Conservation (phyloP, 37 sponge, comb jelly and placozoan species). For the Corticium candelabrum region DNA sequence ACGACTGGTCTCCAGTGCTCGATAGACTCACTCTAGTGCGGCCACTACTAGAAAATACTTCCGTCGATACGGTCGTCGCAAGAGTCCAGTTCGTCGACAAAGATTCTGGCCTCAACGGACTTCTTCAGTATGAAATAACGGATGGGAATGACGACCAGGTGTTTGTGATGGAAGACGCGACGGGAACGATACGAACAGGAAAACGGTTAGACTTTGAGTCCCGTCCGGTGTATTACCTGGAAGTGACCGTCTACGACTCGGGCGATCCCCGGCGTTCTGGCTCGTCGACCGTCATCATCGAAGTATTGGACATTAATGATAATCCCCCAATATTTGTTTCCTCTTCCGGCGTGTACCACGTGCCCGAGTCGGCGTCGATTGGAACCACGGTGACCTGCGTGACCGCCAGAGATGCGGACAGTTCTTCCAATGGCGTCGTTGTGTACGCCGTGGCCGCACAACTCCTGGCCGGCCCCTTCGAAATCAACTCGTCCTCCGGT, state of each 20-base stretch:
- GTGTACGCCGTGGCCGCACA: too few species aligned
- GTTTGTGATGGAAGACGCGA: background rate
- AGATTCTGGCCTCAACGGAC: background rate
- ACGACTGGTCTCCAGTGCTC: background rate
- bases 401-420: too few species aligned
- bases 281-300: background rate
- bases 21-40: background rate
- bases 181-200: background rate
- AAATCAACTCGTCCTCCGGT: too few species aligned
- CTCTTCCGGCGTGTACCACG: too few species aligned
- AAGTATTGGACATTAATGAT: background rate
- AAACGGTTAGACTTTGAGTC: background rate
- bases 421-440: too few species aligned
- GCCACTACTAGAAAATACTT: background rate
- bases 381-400: too few species aligned
- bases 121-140: background rate
- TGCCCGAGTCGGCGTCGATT: too few species aligned
- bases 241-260: background rate
- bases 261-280: background rate
- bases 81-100: background rate
- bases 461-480: too few species aligned
- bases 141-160: background rate
- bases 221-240: background rate
- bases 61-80: background rate
- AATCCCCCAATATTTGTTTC: background rate